Base-by-base conservation (phyloP, 2,888 invertebrate genomes). In the Teinopalpus imperialis region DNA sequence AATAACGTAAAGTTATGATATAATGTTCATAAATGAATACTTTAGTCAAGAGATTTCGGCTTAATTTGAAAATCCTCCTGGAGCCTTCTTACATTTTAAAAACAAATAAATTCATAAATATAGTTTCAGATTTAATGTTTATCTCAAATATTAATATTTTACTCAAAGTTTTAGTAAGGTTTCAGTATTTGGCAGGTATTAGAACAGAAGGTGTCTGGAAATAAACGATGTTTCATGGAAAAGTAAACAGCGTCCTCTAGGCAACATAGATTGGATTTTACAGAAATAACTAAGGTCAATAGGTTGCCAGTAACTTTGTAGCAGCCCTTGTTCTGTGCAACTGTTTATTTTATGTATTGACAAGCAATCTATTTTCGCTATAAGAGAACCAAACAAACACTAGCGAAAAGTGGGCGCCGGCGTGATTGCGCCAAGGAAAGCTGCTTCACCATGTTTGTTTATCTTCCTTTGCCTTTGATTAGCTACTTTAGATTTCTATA, bases 381-480 rank as follows among this genome's bases (percentile, higher is more conserved):
- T 74, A 76, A 77, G 74, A 75, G 74, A 73, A 69, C 70, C 60
- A 61, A 58, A 67, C 64, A 81, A 83, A 81, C 73, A 76, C 57
- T 57, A 58, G 58, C 60, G 57, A 52, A 49, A 49, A 69, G 61
- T 61, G 62, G 63, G 65, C 59, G 61, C 53, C 56, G 59, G 52
- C 61, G 69, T 82, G 83, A 85, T 85, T 85, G 81, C 76, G 70
- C 70, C 64, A 70, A 81, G 73, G 74, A 73, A 63, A 4, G 64
- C 67, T 57, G 55, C 56, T 58, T 59, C 59, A 64, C 56, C 30
- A 13, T 77, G 68, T 79, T 78, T 80, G 70, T 71, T 60, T 73
- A 74, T 71, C 63, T 62, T 61, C 59, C 60, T 63, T 64, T 59
- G 66, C 70, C 66, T 81, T 81, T 80, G 79, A 82, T 81, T 81